Evolutionary conservation across 2,113 vertebrate genomes (phyloP), one percentile per base, ranked within the genome.

Genomic region (Chaenogobius annularis): DNA sequence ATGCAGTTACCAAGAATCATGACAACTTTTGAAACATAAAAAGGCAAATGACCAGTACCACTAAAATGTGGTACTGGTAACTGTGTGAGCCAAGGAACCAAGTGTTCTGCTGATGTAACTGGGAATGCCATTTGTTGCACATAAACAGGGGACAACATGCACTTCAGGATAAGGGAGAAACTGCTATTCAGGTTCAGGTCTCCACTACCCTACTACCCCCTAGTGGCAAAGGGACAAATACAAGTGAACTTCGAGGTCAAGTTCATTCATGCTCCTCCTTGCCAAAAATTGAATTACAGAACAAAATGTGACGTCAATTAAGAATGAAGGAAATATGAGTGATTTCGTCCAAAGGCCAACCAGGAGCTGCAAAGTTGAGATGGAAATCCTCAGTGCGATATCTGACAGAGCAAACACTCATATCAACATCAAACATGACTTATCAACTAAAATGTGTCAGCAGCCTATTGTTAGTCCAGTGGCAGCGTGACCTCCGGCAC

Each of bases 201-300:
- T 48, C 48, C 64, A 26, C 0, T 85, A 83, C 80, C 83, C 69
- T 90, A 82, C 69, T 58, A 78, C 90, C 88, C 84, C 77, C 88
- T 65, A 70, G 86, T 91, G 90, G 89, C 62, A 71, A 63, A n/a
- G 65, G 79, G 78, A 70, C 44, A 87, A 70, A 83, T 74, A 17
- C 55, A 73, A 71, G 72, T 83, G 73, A 80, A 73, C 80, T 85
- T 80, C 67, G 68, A 66, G 66, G 68, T 71, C 52, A 75, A 20
- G n/a, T 65, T 31, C 56, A n/a, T 59, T 14, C 31, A 73, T 3
- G 40, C 15, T 44, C 15, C 56, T 14, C 22, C n/a, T 68, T 63
- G 31, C 66, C 26, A 68, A 31, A 3, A 62, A 19, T 47, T 69
- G 23, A 64, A 63, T 47, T 22, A 17, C 17, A 13, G 56, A n/a